Percentiles rank a stretch among this genome's conserved stretches.
Evolutionary conservation across 2,888 invertebrate species (phyloP).

Genomic region (Drymonia ruficornis): DNA sequence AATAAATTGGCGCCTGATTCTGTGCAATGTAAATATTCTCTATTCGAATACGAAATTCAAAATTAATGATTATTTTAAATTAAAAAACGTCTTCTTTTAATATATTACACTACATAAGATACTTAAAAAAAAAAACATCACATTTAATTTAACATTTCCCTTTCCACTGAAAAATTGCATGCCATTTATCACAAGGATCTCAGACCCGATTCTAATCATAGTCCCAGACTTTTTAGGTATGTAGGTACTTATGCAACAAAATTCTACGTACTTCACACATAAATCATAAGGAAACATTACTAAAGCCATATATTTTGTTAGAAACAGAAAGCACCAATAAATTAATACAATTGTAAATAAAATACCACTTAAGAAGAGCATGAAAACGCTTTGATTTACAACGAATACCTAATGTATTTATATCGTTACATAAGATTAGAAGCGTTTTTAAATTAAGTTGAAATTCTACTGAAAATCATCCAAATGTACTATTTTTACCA

Average conservation of each 20-base stretch:
- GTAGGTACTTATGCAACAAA: too few species aligned
- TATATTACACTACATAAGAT: too few species aligned
- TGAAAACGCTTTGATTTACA: not conserved
- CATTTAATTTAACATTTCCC: too few species aligned
- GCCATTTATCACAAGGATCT: too few species aligned
- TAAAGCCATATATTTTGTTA: not conserved
- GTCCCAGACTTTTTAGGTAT: too few species aligned
- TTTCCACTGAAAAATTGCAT: too few species aligned
- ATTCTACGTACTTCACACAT: not conserved
- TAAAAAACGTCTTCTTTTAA: too few species aligned
- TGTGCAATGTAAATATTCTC: not conserved
- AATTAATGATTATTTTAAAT: too few species aligned
- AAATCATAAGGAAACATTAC: not conserved
- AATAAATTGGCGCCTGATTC: constrained; percentile 2
- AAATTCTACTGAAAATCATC: too few species aligned
- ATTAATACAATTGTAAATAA: not conserved
- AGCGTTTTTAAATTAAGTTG: not conserved
- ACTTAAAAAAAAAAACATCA: too few species aligned
- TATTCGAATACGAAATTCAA: not conserved
- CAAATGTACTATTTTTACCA: too few species aligned
- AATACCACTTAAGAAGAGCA: not conserved
- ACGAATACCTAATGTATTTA: not conserved
- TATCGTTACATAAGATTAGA: not conserved
- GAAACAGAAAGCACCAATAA: not conserved
- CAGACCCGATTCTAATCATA: too few species aligned